Evolutionary conservation across 1,140 invertebrate genomes (phyloP).

Genomic region (Pomacea maculata): DNA sequence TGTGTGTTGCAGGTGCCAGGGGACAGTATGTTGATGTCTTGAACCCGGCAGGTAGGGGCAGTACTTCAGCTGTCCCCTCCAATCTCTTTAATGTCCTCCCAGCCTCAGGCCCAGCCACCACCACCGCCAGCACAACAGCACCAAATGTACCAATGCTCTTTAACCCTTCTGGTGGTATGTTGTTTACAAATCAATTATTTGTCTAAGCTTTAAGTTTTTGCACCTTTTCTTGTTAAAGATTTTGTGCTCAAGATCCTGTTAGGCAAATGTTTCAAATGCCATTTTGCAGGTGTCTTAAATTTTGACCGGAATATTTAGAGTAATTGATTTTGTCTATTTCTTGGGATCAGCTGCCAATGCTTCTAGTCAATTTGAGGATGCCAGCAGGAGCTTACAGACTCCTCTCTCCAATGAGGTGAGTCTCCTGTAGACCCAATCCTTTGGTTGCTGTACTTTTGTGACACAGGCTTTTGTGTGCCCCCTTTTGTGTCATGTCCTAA

Average conservation of each 20-base stretch:
- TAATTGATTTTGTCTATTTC: neutral
- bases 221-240: neutral
- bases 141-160: constrained; percentile 41
- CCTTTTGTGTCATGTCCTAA: too few species aligned
- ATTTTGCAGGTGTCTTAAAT: neutral
- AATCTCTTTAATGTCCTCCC: constrained; percentile 51
- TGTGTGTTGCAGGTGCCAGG: constrained; percentile 72
- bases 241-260: neutral
- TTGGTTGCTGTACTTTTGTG: neutral
- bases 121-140: constrained; percentile 9
- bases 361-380: constrained; percentile 13
- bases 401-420: constrained; percentile 17
- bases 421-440: neutral
- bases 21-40: constrained; percentile 88
- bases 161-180: constrained; percentile 41
- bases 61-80: constrained; percentile 48
- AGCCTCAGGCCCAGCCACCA: neutral
- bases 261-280: neutral
- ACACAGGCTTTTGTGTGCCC: too few species aligned
- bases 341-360: neutral
- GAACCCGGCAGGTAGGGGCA: constrained; percentile 70
- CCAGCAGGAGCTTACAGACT: constrained; percentile 1
- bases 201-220: neutral
- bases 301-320: neutral
- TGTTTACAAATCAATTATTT: neutral